Base-by-base conservation (phyloP, 2,888 invertebrate genomes). In the Neocrepidodera transversa region DNA sequence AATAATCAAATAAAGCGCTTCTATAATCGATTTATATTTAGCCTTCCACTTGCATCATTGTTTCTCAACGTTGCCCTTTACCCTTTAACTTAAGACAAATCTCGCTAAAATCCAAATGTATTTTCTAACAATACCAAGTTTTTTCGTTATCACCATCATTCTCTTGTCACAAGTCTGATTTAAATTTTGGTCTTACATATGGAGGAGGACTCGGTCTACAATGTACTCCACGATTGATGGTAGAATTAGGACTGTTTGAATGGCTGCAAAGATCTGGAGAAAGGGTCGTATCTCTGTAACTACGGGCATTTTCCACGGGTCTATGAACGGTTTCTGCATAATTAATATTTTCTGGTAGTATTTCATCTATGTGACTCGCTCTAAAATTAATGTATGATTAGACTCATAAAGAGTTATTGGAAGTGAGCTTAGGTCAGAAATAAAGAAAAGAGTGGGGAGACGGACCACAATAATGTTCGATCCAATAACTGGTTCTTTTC, bases 151-250 rank as follows among this genome's bases (percentile, higher is more conserved):
- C 10, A 83, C 40, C 36, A 65, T 79, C 80, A 67, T 80, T 79
- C 71, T 80, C 74, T 72, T 81, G 83, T 84, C 84, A 84, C 79
- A 84, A 83, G 72, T 83, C 83, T 3, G 82, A 77, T 79, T 82
- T 81, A 69, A 80, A 82, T 65, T 82, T 81, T 3, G 84, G 82
- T 40, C 83, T 80, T 5, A 81, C 80, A 66, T 86, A 86, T 1
- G 85, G 85, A 4, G 85, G 86, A 10, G 86, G 85, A 68, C 83
- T 84, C 1, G 86, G 86, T 45, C 86, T 79, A 66, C 79, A 79
- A 68, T 80, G 79, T 5, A 79, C 67, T 0, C 79, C 79, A 45
- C 76, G 71, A 35, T 68, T 74, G 2, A 77, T 68, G 7, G 78
- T 79, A n/a, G 74, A 75, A 38, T 75, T 77, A 0, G 79, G 79